Evolutionary conservation across 2,113 vertebrate genomes (phyloP).

Genomic region (Platysteira castanea): DNA sequence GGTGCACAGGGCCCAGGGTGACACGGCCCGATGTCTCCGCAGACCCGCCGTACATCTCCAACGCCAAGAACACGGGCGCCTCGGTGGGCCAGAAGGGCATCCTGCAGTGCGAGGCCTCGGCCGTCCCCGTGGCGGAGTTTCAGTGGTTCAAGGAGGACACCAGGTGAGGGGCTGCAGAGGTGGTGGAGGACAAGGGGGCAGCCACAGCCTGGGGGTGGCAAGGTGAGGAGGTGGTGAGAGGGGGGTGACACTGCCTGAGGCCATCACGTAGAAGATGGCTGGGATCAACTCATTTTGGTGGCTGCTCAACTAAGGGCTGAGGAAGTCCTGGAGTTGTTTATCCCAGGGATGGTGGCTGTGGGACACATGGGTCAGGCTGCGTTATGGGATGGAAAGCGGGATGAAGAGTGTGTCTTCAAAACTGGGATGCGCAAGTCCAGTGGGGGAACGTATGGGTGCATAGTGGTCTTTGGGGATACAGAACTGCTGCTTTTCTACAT

Average conservation of each 20-base stretch:
- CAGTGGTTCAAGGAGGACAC: conserved; percentile 99
- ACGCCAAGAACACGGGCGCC: conserved; percentile 85
- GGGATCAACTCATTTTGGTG: not conserved
- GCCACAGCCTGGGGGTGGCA: too few relatives aligned
- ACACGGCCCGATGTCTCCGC: fast-evolving
- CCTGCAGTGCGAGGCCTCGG: conserved; percentile 91
- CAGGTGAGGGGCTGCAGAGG: conserved; percentile 65
- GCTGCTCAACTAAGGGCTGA: fast-evolving
- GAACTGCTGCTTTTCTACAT: too few relatives aligned
- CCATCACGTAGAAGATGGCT: not conserved
- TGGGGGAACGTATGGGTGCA: fast-evolving
- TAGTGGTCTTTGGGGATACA: too few relatives aligned
- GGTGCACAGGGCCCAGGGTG: fast-evolving
- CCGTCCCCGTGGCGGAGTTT: conserved; percentile 89
- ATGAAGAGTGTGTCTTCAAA: not conserved
- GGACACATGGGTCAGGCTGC: fast-evolving
- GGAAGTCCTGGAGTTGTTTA: not conserved
- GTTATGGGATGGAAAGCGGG: fast-evolving
- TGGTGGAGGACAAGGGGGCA: fast-evolving
- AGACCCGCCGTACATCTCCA: conserved; percentile 94
- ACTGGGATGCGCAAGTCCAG: fast-evolving
- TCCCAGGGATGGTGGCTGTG: not conserved
- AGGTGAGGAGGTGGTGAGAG: not conserved
- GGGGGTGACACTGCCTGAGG: not conserved
- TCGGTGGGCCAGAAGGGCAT: conserved; percentile 90